Evolutionary conservation across 53 echinoderm and acorn worm genomes (phyloP).

Genomic region (Stichopus horrens): DNA sequence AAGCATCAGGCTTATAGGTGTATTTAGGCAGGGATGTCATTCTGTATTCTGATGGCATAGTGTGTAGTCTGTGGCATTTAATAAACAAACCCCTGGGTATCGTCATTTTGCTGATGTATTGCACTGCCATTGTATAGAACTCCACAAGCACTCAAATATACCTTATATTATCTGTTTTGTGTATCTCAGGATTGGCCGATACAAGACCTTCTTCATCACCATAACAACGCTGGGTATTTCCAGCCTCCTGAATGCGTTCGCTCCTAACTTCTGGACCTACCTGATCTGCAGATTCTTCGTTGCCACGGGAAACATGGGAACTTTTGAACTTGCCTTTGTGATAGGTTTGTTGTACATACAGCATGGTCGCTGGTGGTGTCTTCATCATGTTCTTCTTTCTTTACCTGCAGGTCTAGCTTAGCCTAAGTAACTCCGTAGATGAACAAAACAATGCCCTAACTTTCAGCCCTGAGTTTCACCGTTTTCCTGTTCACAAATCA

Average conservation of each 20-base stretch:
- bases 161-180: neutral
- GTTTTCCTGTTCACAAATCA: no score
- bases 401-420: no score
- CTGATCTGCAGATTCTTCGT: slow-evolving; percentile 61
- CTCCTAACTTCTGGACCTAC: slow-evolving; percentile 65
- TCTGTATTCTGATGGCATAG: no score
- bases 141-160: neutral
- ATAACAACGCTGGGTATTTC: slow-evolving; percentile 49
- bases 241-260: slow-evolving; percentile 65
- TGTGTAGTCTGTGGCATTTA: no score
- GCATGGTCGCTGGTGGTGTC: neutral
- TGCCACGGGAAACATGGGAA: slow-evolving; percentile 81
- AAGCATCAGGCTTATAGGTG: no score
- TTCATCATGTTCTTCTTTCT: no score
- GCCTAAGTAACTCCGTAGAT: no score
- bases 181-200: slow-evolving; percentile 67
- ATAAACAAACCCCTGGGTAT: no score
- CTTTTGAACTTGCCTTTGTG: slow-evolving; percentile 76
- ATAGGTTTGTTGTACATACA: slow-evolving; percentile 61
- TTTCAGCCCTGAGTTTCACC: no score
- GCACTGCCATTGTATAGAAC: neutral
- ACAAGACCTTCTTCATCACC: slow-evolving; percentile 57
- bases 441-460: no score
- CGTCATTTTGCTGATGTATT: no score
- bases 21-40: no score